phyloP scores from a whole-genome alignment of 92 coral and sea anemone species.

The Palythoa grandis region DNA sequence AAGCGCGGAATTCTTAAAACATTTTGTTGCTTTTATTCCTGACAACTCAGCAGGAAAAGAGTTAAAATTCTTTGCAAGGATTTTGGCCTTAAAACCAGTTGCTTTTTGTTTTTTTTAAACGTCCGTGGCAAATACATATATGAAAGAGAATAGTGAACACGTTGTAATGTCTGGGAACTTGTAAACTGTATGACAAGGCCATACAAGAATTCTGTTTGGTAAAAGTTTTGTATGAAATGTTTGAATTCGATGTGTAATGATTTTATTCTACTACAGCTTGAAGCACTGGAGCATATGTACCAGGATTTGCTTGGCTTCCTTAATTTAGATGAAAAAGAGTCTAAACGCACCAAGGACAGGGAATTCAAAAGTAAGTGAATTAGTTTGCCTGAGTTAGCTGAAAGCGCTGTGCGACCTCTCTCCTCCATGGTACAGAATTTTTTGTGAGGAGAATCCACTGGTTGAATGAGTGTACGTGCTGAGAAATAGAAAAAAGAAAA shows the following conservation, averaged over 20 bases:
- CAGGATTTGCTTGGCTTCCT: conserved; percentile 68
- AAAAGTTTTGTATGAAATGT: no score
- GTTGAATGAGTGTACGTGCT: no score
- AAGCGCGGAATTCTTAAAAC: neutral
- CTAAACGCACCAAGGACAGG: conserved; percentile 57
- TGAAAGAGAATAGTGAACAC: no score
- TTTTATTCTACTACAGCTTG: conserved; percentile 50
- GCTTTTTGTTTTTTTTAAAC: no score
- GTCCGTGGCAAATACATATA: neutral
- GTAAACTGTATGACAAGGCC: no score
- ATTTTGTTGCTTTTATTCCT: neutral
- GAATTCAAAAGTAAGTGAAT: conserved; percentile 62
- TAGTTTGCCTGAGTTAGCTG: neutral
- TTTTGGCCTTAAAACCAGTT: neutral
- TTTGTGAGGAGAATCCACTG: no score
- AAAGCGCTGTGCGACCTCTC: no score
- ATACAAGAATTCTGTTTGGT: no score
- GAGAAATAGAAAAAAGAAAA: no score
- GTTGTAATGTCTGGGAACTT: no score
- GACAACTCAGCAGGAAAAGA: neutral
- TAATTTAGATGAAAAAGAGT: conserved; percentile 65
- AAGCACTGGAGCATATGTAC: conserved; percentile 80
- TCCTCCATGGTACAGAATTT: no score
- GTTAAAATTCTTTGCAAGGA: neutral
- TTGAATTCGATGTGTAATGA: neutral